Base-by-base conservation (phyloP, 1,140 invertebrate genomes). In the Plutomurus gul region DNA sequence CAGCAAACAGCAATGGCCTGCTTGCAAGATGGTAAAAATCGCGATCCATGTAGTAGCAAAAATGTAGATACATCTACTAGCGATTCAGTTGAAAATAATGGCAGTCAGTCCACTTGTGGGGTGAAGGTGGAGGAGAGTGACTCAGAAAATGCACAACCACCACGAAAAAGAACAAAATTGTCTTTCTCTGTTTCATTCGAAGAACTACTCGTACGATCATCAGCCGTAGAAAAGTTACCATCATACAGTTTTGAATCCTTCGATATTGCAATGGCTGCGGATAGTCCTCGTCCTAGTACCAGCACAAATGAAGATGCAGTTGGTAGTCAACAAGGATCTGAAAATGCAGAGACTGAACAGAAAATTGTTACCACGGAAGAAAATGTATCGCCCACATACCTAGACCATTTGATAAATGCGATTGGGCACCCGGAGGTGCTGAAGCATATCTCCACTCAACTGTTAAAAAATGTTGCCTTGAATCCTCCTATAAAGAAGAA, bases 351-450 rank as follows among this genome's bases (percentile, higher is more conserved):
- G 56, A 7, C 16, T 30, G 56, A 33, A 36, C 16, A 13, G 30
- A 18, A 30, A 51, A 75, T 22, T 49, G 30, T 30, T 46, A 43
- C 72, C 72, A 36, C 39, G 30, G 56, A 65, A 33, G 56, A 13
- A 56, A 56, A 56, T 13, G 51, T 16, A 11, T 18, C 22, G 20
- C 49, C 72, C 6, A 70, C 75, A 27, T 79, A 71, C 20, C 16
- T 82, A 4, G 37, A 76, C 10, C 60, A 82, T 40, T 72, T 79
- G 49, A 36, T 82, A 33, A 82, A 82, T 46, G 73, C 81, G 1
- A 49, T 82, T 40, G 81, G 77, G 4, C 81, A 82, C 51, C 81
- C 81, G 10, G 40, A 72, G 22, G 60, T 82, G 51, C 36, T 82
- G 13, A 82, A 82, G 27, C 60, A 71, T n/a, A 79, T 82, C 39